Evolutionary conservation across 2,113 vertebrate species (phyloP), one percentile per base, ranked within the genome.

Genomic region (Colossoma macropomum): DNA sequence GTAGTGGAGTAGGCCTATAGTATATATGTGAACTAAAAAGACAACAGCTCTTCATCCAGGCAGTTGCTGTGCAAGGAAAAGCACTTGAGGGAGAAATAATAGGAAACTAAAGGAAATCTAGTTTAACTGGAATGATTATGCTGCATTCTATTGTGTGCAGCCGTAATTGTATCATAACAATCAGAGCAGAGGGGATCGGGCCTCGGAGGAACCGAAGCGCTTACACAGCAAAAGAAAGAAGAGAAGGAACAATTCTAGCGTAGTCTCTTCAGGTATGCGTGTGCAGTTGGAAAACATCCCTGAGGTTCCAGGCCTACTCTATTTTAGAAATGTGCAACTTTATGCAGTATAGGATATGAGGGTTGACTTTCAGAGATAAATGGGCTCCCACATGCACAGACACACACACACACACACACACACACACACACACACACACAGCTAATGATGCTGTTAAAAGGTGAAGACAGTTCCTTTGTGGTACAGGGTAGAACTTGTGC

Each of bases 151-250:
- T 82, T 77, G 77, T 74, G 54, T 54, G 41, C 25, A 60, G 25
- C 21, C 63, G 77, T 84, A 81, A 88, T 74, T 81, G 84, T 80
- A 78, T 79, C 69, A 86, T 86, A 84, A 79, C 71, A 62, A 78
- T 84, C 63, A 73, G 60, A 80, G 45, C 71, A 59, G 45, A 72
- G 45, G 72, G 71, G 65, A 70, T 48, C 75, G n/a, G n/a, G 56
- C 63, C 83, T 63, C 54, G 23, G 80, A 80, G 59, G 81, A 28
- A 30, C 23, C n/a, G 21, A 56, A 65, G 56, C 41, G 80, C 68
- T 41, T 30, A 32, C 48, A 72, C 60, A 82, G 62, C 69, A 54
- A 82, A 75, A 71, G 52, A 11, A 34, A 38, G 30, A 82, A 54
- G 27, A 85, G 63, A 9, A 52, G 56, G 72, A 83, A 69, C 80